Base-by-base conservation (phyloP, 2,797 vertebrate species). In the Catamblyrhynchus diadema region DNA sequence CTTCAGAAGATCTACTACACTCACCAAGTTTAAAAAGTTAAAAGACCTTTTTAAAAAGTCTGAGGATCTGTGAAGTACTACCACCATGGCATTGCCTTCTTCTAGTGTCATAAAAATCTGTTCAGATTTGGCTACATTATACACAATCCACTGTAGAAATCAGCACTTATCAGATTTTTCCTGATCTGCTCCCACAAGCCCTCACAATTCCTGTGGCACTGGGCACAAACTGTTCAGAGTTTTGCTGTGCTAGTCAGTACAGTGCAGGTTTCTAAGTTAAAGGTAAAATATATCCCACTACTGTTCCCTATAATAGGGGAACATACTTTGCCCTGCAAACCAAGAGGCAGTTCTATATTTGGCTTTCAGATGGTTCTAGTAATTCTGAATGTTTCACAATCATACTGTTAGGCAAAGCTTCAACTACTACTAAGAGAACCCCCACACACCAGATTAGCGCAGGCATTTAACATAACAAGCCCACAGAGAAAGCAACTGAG, bases 401-500 rank as follows among this genome's bases (percentile, higher is more conserved):
- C 45, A 1, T 35, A 72, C 41, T 60, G 33, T 80, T 75, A 84
- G 91, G 86, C 50, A 89, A 89, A 87, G 39, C n/a, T 82, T 90
- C 86, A 89, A 54, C 71, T 74, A 88, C 78, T 80, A 24, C 67
- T 69, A 72, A 71, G 60, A 66, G 48, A 86, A 87, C 18, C 64
- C 86, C 60, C 45, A 48, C 1, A 2, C 33, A 80, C 22, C 28
- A 90, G 69, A 72, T 37, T 17, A 92, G 81, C 89, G 81, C 61
- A 62, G 72, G 62, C 72, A 82, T 33, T 62, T 47, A 90, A 67
- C 42, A 33, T 6, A 80, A 73, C 19, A 77, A 89, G 37, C 18
- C 71, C 61, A 77, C 75, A 69, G 69, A 54, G 89, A 93, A 94
- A 88, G 81, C 73, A 78, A 91, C 85, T 69, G 85, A 88, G 85